Base-by-base conservation (phyloP, 2,113 vertebrate genomes). In the Suncus etruscus region DNA sequence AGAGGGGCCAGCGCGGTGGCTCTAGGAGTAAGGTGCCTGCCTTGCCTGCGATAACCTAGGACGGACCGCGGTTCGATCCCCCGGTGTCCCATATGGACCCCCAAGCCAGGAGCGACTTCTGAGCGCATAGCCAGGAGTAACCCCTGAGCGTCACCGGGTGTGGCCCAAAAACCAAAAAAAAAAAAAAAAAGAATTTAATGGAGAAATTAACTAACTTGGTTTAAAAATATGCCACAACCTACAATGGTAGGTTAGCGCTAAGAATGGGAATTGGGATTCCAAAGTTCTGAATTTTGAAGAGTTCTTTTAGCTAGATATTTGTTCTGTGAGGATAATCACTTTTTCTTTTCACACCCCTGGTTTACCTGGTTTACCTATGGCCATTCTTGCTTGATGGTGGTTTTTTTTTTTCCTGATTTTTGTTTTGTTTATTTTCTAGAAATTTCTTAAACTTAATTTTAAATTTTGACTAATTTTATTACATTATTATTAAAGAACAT, bases 391-490 rank as follows among this genome's bases (percentile, higher is more conserved):
- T 10, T 51, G 22, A 8, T 51, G 68, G 12, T 54, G 58, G 54
- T 58, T 58, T 61, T 20, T 61, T 7, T 48, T 76, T 11, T 68
- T 70, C 45, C 47, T 75, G 25, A 14, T 31, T 69, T 86, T 87
- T 68, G 66, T 79, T 83, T 89, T 86, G n/a, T 83, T 77, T 18
- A 18, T 65, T 65, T 65, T 65, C 61, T 65, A 54, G 51, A 54
- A 15, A 8, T 54, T 54, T 54, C 15, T 15, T 76, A 86, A 87
- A 74, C 39, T 24, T 80, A 4, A 11, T 79, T 88, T 87, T 68
- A 11, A 25, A 58, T 80, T 72, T 80, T 81, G 14, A 76, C 16
- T 81, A 73, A 29, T 83, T 88, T 83, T 87, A 76, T 79, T 87
- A 32, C 8, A 47, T 69, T 74, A 61, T 58, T 15, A 6, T 66